phyloP scores from a whole-genome alignment of 2,113 vertebrate genomes.

The Hassar affinis region DNA sequence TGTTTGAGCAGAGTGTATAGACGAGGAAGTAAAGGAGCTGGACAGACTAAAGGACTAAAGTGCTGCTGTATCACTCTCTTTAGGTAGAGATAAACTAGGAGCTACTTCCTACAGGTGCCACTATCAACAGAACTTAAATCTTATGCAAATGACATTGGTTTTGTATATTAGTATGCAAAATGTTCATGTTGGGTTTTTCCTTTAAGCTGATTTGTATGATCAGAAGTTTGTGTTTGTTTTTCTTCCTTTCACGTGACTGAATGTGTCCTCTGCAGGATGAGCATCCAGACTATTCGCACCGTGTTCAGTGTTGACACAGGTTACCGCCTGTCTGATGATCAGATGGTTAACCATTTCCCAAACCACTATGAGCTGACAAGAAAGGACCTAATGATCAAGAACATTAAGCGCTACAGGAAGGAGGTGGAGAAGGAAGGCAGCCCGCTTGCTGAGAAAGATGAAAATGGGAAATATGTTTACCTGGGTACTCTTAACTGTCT shows the following conservation, averaged over 20 bases:
- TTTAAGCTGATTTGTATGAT: not conserved
- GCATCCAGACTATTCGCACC: constrained; percentile 92
- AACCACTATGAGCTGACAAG: constrained; percentile 97
- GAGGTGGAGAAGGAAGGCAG: constrained; percentile 93
- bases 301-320: constrained; percentile 95
- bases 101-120: not conserved
- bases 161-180: not conserved
- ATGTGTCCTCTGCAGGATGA: constrained; percentile 82
- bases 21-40: too few species aligned
- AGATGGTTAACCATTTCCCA: constrained; percentile 97
- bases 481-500: constrained; percentile 73
- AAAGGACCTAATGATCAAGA: constrained; percentile 98
- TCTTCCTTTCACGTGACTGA: not conserved
- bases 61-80: not conserved
- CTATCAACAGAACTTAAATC: not conserved
- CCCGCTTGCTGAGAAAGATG: constrained; percentile 92
- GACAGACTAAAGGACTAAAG: too few species aligned
- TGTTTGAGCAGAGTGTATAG: not conserved
- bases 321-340: constrained; percentile 94
- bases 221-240: not conserved
- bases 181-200: not conserved
- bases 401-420: constrained; percentile 94
- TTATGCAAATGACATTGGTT: not conserved
- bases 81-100: not conserved
- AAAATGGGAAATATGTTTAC: constrained; percentile 92